These are phyloP conservation scores for Chromis chromis DNA, from an alignment of 2,797 vertebrate species.

Conservation along the genomic window DNA sequence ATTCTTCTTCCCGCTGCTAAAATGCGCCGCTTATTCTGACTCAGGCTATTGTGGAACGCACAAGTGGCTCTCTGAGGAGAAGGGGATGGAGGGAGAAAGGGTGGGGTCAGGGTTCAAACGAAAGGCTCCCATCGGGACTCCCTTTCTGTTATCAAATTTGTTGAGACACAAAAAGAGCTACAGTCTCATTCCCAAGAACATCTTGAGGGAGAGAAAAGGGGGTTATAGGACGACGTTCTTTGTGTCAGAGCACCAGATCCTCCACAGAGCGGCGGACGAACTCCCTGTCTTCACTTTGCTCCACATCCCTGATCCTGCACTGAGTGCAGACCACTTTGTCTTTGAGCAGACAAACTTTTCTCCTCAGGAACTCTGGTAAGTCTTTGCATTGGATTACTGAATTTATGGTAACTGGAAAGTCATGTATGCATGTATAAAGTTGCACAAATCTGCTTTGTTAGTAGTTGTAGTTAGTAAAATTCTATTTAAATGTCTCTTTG, in stretches of 20 bases:
- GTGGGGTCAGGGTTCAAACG: constrained; percentile 84
- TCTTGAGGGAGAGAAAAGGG: constrained; percentile 64
- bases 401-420: not conserved
- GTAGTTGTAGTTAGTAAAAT: not conserved
- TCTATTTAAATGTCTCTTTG: not conserved
- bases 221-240: constrained; percentile 67
- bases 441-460: not conserved
- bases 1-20: constrained; percentile 79
- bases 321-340: constrained; percentile 51
- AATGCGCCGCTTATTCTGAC: constrained; percentile 82
- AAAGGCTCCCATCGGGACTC: constrained; percentile 77
- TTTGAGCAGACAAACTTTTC: constrained; percentile 22
- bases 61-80: constrained; percentile 88
- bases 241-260: constrained; percentile 48
- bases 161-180: constrained; percentile 82
- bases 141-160: constrained; percentile 87
- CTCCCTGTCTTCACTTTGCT: constrained; percentile 47
- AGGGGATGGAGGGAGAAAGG: constrained; percentile 79
- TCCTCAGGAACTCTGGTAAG: constrained; percentile 63
- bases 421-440: not conserved
- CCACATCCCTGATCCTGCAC: constrained; percentile 53
- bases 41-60: constrained; percentile 84
- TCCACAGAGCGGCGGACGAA: constrained; percentile 33
- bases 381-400: not conserved
- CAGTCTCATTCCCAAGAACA: constrained; percentile 76